These are phyloP conservation scores for Silurus aristotelis DNA, from an alignment of 2,797 vertebrate species.

Conservation along the genomic window DNA sequence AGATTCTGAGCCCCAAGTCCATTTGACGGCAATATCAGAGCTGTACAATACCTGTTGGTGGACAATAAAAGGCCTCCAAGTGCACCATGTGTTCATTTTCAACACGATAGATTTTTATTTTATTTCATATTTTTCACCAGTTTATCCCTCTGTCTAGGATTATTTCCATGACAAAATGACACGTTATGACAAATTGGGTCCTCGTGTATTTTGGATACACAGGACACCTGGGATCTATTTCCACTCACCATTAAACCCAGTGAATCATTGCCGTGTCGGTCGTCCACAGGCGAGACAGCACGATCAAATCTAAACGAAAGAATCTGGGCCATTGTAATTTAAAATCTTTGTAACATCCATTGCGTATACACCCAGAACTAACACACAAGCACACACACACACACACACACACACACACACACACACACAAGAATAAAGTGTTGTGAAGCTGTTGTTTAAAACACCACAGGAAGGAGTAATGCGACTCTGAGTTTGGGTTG, in stretches of 20 bases:
- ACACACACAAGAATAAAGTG: not conserved
- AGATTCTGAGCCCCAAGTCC: not conserved
- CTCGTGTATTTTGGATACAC: conserved; percentile 16
- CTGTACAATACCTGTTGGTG: not conserved
- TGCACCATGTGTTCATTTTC: not conserved
- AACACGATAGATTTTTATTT: not conserved
- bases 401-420: not conserved
- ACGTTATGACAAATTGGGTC: conserved; percentile 43
- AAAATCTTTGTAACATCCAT: not conserved
- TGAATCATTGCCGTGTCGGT: conserved; percentile 19
- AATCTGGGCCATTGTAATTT: conserved; percentile 13
- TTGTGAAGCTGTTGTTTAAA: conserved; percentile 11
- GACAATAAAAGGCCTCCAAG: not conserved
- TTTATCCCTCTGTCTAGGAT: not conserved
- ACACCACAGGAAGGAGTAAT: conserved; percentile 20
- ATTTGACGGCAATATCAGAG: too few species aligned
- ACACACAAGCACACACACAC: not conserved
- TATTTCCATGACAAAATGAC: not conserved
- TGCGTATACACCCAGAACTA: conserved; percentile 19
- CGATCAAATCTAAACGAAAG: conserved; percentile 17
- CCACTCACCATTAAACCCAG: conserved; percentile 5
- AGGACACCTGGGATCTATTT: conserved; percentile 50
- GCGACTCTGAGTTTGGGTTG: conserved; percentile 16
- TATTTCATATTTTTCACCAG: too few species aligned
- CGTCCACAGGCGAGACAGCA: conserved; percentile 22